Percentiles rank a stretch among this genome's conserved stretches.
phyloP scores from a whole-genome alignment of 2,888 invertebrate genomes.

The Teinopalpus imperialis region DNA sequence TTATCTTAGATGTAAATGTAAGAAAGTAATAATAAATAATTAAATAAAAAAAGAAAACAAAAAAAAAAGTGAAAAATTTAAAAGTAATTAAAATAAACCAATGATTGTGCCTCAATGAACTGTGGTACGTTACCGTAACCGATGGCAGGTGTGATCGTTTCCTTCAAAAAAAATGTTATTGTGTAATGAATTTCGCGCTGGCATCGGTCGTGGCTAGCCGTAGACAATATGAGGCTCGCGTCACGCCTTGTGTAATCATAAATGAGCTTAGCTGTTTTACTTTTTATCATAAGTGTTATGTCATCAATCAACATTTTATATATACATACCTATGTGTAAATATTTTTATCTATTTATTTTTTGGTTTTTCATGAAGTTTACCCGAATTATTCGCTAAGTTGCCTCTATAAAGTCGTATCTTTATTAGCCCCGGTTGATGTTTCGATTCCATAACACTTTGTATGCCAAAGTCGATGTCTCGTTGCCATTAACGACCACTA shows the following conservation, averaged over 20 bases:
- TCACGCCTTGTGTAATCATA: slow-evolving; percentile 77
- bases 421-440: slow-evolving; percentile 20
- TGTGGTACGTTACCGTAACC: slow-evolving; percentile 82
- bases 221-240: slow-evolving; percentile 67
- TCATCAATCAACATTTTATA: slow-evolving; percentile 80
- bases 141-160: slow-evolving; percentile 76
- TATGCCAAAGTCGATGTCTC: slow-evolving; percentile 79
- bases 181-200: slow-evolving; percentile 66
- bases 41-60: slow-evolving; percentile 44
- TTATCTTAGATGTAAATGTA: slow-evolving; percentile 65
- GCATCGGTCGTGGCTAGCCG: slow-evolving; percentile 51
- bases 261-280: slow-evolving; percentile 82
- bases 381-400: slow-evolving; percentile 57
- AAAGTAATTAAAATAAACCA: slow-evolving; percentile 80
- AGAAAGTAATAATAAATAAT: slow-evolving; percentile 42
- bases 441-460: slow-evolving; percentile 56
- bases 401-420: slow-evolving; percentile 42
- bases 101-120: slow-evolving; percentile 82
- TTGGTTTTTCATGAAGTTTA: slow-evolving; percentile 74
- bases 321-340: slow-evolving; percentile 67
- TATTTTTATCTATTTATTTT: slow-evolving; percentile 78
- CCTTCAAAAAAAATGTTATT: slow-evolving; percentile 59
- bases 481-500: slow-evolving; percentile 70
- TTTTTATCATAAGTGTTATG: slow-evolving; percentile 80
- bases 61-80: slow-evolving; percentile 51